Evolutionary conservation across 2,888 invertebrate genomes (phyloP), one percentile per base, ranked within the genome.

Genomic region (Tillus elongatus): DNA sequence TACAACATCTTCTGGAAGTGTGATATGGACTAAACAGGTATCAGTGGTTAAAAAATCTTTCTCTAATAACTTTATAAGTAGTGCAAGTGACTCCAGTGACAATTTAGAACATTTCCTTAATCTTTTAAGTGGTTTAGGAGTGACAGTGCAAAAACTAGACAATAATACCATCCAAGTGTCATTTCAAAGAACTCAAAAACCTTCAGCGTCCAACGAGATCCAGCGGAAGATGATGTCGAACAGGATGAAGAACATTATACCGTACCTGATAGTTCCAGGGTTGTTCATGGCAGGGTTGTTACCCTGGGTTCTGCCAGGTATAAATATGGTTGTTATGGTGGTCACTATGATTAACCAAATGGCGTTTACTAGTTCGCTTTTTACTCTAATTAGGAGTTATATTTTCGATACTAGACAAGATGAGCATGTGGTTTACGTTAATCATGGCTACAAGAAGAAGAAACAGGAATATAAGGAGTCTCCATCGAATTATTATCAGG

Each of bases 221-320:
- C 16, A 4, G 15, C 26, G 29, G 12, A 28, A n/a, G 41, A 43
- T 39, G 16, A 41, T 42, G 29, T 34, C 36, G 26, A 40, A 37
- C 36, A 24, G 35, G 9, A 41, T 35, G 2, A n/a, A n/a, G n/a
- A n/a, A n/a, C n/a, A 31, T 44, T 16, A 15, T 77, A 29, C 79
- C 79, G 1, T 66, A 73, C 15, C 50, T 80, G 34, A 52, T 78
- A 12, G 56, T 79, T 42, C 81, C 81, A 1, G 77, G 76, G 1
- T 67, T 81, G 2, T 54, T 79, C 1, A 69, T 81, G 68, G 74
- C 80, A 1, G 78, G 79, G 8, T 62, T 81, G 31, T 58, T 81
- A 52, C 82, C 82, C 0, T 81, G 81, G 58, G 58, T 80, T 11
- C 57, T 82, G 51, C 82, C 82, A 1, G 75, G 75, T 0, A 54